A percentile compares a stretch with the other conserved stretches of the same genome.
Evolutionary conservation across 2,888 invertebrate species (phyloP).

Genomic region (Pristionchus mayeri): DNA sequence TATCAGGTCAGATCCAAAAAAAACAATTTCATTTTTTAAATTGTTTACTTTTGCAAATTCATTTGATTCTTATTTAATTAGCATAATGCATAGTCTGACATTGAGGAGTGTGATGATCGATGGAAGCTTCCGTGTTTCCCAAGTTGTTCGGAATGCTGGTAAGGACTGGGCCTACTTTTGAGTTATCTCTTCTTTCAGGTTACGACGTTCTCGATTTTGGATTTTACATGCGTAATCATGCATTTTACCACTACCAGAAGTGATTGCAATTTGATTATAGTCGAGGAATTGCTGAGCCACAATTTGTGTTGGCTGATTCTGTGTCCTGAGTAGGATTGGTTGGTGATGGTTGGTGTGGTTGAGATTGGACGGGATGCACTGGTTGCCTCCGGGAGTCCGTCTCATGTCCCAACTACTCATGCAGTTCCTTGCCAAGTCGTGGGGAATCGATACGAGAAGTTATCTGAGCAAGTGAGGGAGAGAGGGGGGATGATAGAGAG

Average conservation of each 20-base stretch:
- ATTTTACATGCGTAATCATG: conserved; percentile 57
- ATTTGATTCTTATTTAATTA: not conserved
- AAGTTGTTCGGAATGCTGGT: conserved; percentile 55
- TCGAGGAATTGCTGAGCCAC: too few species aligned
- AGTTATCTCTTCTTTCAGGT: too few species aligned
- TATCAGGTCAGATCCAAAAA: not conserved
- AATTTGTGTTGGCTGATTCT: too few species aligned
- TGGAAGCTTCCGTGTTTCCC: conserved; percentile 57
- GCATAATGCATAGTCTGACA: not conserved
- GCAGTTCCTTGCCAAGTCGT: conserved; percentile 27
- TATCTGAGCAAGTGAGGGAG: not conserved
- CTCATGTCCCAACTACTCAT: not conserved
- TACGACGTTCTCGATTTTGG: conserved; percentile 63
- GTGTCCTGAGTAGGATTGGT: not conserved
- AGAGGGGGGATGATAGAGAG: not conserved
- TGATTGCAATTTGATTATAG: not conserved
- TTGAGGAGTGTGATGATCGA: conserved; percentile 57
- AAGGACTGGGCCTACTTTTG: too few species aligned
- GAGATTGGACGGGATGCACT: conserved; percentile 37
- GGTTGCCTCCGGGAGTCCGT: conserved; percentile 2
- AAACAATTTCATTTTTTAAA: too few species aligned
- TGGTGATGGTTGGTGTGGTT: not conserved
- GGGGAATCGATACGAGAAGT: not conserved
- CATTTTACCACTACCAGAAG: conserved; percentile 50
- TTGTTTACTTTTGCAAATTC: too few species aligned